phyloP scores from a whole-genome alignment of 2,113 vertebrate genomes.

The Myotis brandtii region DNA sequence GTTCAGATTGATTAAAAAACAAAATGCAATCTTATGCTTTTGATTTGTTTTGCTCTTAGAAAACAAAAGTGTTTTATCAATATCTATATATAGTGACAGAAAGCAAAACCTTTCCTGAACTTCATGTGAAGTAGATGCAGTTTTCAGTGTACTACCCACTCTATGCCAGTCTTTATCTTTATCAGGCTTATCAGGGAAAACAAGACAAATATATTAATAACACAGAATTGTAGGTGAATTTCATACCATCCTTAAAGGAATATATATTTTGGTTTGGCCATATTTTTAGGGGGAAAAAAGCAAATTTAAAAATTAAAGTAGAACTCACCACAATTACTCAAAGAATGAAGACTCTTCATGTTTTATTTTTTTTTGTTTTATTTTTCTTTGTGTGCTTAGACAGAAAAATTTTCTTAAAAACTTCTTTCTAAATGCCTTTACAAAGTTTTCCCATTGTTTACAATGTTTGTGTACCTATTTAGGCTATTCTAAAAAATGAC shows the following conservation, averaged over 20 bases:
- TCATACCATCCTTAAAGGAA: conserved; percentile 38
- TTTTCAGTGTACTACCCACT: background rate
- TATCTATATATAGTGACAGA: conserved; percentile 14
- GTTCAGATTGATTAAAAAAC: conserved; percentile 56
- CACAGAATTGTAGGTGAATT: conserved; percentile 36
- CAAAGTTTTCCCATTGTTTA: conserved; percentile 56
- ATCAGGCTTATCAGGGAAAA: conserved; percentile 45
- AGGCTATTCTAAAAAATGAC: conserved; percentile 22
- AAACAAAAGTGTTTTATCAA: conserved; percentile 46
- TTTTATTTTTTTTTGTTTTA: background rate
- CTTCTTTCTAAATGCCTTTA: background rate
- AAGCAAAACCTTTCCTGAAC: conserved; percentile 56
- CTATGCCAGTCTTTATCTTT: conserved; percentile 9
- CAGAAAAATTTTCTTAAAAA: conserved; percentile 49
- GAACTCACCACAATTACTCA: conserved; percentile 3
- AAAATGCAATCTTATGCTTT: conserved; percentile 59
- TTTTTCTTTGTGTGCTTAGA: background rate
- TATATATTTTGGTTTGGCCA: background rate
- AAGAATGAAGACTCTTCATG: background rate
- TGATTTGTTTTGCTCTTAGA: conserved; percentile 55
- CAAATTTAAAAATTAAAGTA: conserved; percentile 45
- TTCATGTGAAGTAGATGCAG: conserved; percentile 10
- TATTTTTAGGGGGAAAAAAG: background rate
- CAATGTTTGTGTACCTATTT: conserved; percentile 1
- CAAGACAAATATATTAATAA: background rate